Percentiles rank a stretch among this genome's conserved stretches.
These are phyloP conservation scores for human DNA, from an alignment of 2,113 vertebrate genomes.

Conservation along the genomic window GRCh38 chrX:138399501-138400000, in stretches of 20 bases:
- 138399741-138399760: not conserved
- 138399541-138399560: not conserved
- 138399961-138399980: not conserved
- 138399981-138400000: not conserved
- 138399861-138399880: not conserved
- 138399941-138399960: slow-evolving; percentile 2
- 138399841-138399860: not conserved
- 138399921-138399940: not conserved
- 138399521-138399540: slow-evolving; percentile 54
- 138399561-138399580: slow-evolving; percentile 19
- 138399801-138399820: not conserved
- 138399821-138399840: not conserved
- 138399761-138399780: not conserved
- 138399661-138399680: slow-evolving; percentile 28
- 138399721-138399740: not conserved
- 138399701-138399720: slow-evolving; percentile 28
- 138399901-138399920: not conserved
- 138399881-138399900: not conserved
- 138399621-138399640: slow-evolving; percentile 43
- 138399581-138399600: slow-evolving; percentile 32
- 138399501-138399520: not conserved
- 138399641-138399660: not conserved
- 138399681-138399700: slow-evolving; percentile 4
- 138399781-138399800: not conserved
- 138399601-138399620: slow-evolving; percentile 54